phyloP scores from a whole-genome alignment of 2,797 vertebrate species.

The Pseudocheirus occidentalis region DNA sequence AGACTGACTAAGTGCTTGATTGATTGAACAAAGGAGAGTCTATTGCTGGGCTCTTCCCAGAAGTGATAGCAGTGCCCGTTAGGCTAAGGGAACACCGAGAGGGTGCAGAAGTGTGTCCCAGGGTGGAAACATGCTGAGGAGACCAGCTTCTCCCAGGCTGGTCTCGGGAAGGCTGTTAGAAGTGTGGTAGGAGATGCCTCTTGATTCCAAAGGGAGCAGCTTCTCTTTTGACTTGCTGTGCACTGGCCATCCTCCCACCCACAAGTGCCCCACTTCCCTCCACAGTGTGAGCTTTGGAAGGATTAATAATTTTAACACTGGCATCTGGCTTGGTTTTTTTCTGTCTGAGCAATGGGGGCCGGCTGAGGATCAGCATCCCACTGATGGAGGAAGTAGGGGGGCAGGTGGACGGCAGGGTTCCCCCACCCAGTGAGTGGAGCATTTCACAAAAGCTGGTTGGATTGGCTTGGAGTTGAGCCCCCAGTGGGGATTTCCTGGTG shows the following conservation, averaged over 20 bases:
- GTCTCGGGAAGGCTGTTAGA: background rate
- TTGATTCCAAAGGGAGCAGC: background rate
- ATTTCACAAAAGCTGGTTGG: background rate
- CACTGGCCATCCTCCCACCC: background rate
- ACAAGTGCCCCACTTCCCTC: background rate
- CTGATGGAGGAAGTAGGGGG: background rate
- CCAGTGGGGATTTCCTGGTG: background rate
- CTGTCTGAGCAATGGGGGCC: background rate
- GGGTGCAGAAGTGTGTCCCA: background rate
- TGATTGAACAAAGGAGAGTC: background rate
- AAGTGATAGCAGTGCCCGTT: background rate
- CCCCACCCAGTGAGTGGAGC: background rate
- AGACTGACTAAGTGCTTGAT: background rate
- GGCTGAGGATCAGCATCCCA: background rate
- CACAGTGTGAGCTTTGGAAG: background rate
- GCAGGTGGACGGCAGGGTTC: background rate
- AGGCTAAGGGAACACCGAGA: background rate
- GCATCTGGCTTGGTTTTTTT: background rate
- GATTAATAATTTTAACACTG: background rate
- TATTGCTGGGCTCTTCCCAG: background rate
- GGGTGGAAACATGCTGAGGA: background rate
- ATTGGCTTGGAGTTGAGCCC: background rate
- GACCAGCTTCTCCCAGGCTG: background rate
- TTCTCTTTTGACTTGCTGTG: background rate
- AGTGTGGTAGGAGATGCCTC: background rate